phyloP scores from a whole-genome alignment of 2,888 invertebrate species.

The Trichacis sp. region DNA sequence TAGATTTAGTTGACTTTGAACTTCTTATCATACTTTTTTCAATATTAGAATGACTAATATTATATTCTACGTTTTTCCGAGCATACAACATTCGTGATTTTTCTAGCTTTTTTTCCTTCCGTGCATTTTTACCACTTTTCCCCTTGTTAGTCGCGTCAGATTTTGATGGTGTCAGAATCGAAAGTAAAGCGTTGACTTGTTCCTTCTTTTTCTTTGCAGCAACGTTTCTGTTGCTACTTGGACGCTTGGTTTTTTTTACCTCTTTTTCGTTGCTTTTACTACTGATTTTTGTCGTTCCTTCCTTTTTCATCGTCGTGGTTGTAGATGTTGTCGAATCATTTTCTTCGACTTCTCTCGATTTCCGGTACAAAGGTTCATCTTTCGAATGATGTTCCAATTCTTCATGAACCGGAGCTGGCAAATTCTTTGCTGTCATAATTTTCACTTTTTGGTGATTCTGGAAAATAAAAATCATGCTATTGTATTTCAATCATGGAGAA shows the following conservation, averaged over 20 bases:
- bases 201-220: not conserved
- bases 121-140: not conserved
- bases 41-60: no score
- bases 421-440: constrained; percentile 31
- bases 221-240: not conserved
- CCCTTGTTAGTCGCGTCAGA: not conserved
- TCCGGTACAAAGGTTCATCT: not conserved
- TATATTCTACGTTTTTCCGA: no score
- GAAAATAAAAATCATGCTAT: constrained; percentile 12
- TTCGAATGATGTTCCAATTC: not conserved
- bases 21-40: no score
- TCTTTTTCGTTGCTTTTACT: not conserved
- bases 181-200: not conserved
- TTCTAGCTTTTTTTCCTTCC: not conserved
- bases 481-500: no score
- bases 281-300: not conserved
- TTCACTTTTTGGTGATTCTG: constrained; percentile 43
- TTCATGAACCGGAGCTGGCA: constrained; percentile 45
- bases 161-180: not conserved
- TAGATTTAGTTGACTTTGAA: no score
- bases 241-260: not conserved
- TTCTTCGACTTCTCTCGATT: not conserved
- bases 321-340: not conserved
- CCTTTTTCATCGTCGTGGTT: not conserved
- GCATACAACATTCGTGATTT: no score